Conservation (phyloP, 2,113 vertebrate genomes). For the Fulica atra region DNA sequence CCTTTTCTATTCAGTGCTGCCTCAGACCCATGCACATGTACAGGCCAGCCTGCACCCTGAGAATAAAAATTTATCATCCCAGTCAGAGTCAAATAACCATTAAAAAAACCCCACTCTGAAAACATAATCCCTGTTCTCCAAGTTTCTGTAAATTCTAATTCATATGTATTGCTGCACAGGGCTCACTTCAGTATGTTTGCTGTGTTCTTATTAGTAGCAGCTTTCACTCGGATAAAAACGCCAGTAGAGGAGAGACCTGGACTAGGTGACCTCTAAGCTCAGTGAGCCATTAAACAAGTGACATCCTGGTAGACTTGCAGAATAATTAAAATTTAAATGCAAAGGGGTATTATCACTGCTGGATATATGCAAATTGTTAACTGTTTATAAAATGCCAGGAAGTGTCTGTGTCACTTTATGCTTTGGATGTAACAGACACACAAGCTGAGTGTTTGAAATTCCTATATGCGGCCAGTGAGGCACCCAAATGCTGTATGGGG, state of each 20-base stretch:
- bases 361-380: conserved; percentile 40
- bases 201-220: background rate
- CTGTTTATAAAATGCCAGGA: conserved; percentile 40
- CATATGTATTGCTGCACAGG: background rate
- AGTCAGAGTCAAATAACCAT: background rate
- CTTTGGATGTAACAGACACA: background rate
- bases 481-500: background rate
- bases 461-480: background rate
- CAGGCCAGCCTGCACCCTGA: background rate
- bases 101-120: background rate
- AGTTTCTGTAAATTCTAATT: background rate
- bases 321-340: conserved; percentile 67
- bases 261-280: conserved; percentile 45
- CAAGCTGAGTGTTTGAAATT: background rate
- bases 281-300: conserved; percentile 57
- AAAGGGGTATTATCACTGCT: conserved; percentile 32
- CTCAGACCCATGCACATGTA: background rate
- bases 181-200: conserved; percentile 12
- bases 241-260: background rate
- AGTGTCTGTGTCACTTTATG: background rate
- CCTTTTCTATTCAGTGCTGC: background rate
- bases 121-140: background rate
- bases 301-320: conserved; percentile 40
- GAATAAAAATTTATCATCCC: background rate
- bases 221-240: background rate